phyloP scores from a whole-genome alignment of 2,113 vertebrate genomes.

The Puffinus mauretanicus region DNA sequence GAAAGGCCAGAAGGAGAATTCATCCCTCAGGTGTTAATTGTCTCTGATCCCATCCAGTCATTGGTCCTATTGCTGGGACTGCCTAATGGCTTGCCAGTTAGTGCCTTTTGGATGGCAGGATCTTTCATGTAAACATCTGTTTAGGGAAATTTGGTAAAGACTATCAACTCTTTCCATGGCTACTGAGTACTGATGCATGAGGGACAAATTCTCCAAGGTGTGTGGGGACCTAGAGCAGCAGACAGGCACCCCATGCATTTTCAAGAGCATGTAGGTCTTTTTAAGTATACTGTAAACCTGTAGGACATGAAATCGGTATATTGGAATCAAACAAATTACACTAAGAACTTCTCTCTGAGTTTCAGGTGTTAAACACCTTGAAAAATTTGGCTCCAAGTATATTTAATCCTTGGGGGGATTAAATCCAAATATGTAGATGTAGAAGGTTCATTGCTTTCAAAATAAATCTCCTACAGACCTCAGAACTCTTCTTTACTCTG shows the following conservation, averaged over 20 bases:
- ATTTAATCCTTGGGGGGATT: neutral
- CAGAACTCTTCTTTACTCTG: neutral
- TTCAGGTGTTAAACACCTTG: neutral
- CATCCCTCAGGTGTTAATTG: neutral
- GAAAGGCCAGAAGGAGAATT: neutral
- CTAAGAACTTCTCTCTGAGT: neutral
- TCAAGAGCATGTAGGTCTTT: neutral
- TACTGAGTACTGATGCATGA: neutral
- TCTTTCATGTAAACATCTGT: neutral
- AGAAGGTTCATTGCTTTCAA: neutral
- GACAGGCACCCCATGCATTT: neutral
- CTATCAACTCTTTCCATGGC: neutral
- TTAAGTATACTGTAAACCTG: neutral
- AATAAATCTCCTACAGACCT: neutral
- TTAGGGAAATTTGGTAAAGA: neutral
- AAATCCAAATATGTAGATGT: neutral
- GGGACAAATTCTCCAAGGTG: neutral
- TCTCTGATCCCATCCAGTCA: neutral
- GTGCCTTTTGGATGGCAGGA: neutral
- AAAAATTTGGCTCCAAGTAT: neutral
- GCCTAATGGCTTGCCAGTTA: neutral
- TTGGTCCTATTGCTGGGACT: neutral
- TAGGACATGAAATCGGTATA: neutral
- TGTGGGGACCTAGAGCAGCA: neutral
- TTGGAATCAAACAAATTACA: neutral